Evolutionary conservation across 2,113 vertebrate genomes (phyloP).

Genomic region (Smithornis capensis): DNA sequence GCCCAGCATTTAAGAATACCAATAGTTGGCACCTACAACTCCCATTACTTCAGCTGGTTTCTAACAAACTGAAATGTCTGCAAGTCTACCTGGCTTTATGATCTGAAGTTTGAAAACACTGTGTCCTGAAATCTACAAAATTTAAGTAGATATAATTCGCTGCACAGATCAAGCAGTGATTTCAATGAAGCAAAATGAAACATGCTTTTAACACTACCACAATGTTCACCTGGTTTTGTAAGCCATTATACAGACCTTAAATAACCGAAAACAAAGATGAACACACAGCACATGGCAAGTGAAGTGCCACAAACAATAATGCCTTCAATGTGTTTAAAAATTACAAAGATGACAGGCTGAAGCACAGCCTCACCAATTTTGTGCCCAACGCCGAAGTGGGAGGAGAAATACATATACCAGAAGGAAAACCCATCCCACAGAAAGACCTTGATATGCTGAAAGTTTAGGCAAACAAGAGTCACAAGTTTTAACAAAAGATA

Average conservation of each 20-base stretch:
- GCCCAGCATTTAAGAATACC: not conserved
- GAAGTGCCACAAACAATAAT: not conserved
- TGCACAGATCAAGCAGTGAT: not conserved
- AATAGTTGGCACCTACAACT: not conserved
- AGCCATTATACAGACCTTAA: not conserved
- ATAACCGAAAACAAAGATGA: not conserved
- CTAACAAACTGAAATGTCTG: not conserved
- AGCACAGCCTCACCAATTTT: not conserved
- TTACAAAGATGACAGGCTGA: accelerated
- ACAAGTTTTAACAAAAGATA: not conserved
- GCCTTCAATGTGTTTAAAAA: not conserved
- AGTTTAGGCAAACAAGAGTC: not conserved
- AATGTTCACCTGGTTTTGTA: not conserved
- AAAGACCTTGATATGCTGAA: not conserved
- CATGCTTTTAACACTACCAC: not conserved
- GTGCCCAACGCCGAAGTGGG: not conserved
- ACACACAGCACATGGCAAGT: not conserved
- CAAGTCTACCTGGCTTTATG: not conserved
- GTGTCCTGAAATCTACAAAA: not conserved
- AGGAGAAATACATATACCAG: not conserved
- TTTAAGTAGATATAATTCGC: not conserved
- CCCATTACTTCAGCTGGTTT: not conserved
- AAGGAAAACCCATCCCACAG: not conserved
- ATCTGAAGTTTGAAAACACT: not conserved
- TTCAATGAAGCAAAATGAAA: not conserved